Evolutionary conservation across 1,140 invertebrate genomes (phyloP).

Genomic region (Helicoverpa zea): DNA sequence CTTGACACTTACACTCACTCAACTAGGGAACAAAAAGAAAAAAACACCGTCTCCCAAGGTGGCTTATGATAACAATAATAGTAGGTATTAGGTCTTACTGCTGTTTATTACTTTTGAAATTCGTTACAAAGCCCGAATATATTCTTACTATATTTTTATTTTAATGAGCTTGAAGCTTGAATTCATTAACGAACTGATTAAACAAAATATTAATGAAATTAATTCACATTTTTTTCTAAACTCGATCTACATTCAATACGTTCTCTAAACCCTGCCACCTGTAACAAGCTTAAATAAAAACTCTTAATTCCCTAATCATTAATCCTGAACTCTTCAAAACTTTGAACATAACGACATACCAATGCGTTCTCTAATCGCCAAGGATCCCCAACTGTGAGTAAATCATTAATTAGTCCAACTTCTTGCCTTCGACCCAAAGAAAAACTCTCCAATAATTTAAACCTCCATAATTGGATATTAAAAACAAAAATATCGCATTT

Average conservation of each 20-base stretch:
- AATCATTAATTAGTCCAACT: conserved; percentile 82
- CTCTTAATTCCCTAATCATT: conserved; percentile 36
- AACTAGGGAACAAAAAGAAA: no score
- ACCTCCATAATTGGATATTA: conserved; percentile 80
- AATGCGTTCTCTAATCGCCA: conserved; percentile 52
- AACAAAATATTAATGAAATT: not conserved
- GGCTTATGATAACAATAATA: no score
- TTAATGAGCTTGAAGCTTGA: not conserved
- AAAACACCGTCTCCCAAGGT: no score
- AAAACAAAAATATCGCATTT: conserved; percentile 78
- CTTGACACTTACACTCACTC: no score
- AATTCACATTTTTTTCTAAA: not conserved
- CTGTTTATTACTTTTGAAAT: no score
- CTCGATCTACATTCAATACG: conserved; percentile 10
- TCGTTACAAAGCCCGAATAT: no score
- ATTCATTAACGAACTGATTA: not conserved
- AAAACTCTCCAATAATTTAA: conserved; percentile 72
- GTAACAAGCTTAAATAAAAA: conserved; percentile 22
- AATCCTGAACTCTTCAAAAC: conserved; percentile 47
- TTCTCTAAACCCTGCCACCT: not conserved
- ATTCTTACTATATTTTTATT: no score
- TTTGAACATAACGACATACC: conserved; percentile 41
- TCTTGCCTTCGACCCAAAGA: conserved; percentile 70
- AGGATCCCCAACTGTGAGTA: conserved; percentile 69
- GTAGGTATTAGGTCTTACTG: no score